Evolutionary conservation across 2,797 vertebrate genomes (phyloP).

Genomic region (Macroramphosus scolopax): DNA sequence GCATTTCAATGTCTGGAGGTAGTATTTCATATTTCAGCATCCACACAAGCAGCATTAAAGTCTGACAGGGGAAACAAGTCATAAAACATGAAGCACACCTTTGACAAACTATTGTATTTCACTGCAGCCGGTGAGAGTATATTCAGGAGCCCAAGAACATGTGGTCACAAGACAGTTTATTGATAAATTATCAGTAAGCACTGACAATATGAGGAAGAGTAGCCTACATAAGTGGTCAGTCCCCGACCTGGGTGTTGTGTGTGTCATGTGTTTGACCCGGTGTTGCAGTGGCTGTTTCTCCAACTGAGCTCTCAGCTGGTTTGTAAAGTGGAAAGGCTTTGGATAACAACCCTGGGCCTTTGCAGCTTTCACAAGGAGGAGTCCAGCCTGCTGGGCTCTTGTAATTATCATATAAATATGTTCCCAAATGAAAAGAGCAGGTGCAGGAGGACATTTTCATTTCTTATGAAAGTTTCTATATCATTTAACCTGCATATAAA

Average conservation of each 20-base stretch:
- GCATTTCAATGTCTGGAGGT: too few species aligned
- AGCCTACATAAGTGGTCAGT: constrained; percentile 32
- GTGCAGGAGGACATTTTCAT: constrained; percentile 11
- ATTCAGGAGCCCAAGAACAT: too few species aligned
- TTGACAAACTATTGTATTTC: too few species aligned
- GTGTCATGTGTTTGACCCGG: constrained; percentile 52
- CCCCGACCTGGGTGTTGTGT: constrained; percentile 31
- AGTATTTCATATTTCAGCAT: too few species aligned
- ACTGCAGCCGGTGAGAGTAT: too few species aligned
- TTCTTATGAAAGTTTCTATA: constrained; percentile 5
- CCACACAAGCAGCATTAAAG: not conserved
- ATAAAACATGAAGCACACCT: too few species aligned
- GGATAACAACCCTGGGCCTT: constrained; percentile 22
- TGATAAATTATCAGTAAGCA: constrained; percentile 13
- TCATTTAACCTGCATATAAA: constrained; percentile 20
- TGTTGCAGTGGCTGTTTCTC: constrained; percentile 36
- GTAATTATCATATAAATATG: constrained; percentile 12
- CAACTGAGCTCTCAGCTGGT: constrained; percentile 16
- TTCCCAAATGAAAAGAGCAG: constrained; percentile 11
- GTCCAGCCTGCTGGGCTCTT: constrained; percentile 31
- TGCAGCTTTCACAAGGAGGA: constrained; percentile 45
- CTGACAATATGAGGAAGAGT: not conserved
- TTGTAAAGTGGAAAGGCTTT: constrained; percentile 32
- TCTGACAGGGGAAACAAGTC: too few species aligned
- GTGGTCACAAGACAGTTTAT: constrained; percentile 5